Conservation (phyloP, 2,888 invertebrate species). For the Hartigia nigra region DNA sequence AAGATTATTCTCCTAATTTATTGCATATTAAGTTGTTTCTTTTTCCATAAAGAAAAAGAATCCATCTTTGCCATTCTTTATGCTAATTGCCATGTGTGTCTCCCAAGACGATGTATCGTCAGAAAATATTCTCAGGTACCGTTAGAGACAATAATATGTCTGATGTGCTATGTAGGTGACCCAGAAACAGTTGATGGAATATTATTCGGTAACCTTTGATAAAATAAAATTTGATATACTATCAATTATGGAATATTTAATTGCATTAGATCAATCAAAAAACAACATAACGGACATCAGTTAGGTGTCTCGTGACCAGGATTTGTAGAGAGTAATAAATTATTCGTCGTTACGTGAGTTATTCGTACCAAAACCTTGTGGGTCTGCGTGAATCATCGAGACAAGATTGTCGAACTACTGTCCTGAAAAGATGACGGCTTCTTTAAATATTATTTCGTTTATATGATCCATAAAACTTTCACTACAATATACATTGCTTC, state of each 20-base stretch:
- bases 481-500: background rate
- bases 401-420: background rate
- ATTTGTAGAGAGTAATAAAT: background rate
- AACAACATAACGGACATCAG: background rate
- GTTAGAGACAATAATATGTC: conserved; percentile 20
- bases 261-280: background rate
- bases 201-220: background rate
- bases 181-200: conserved; percentile 25
- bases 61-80: background rate
- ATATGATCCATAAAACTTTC: background rate
- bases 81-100: background rate
- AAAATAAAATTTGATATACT: background rate
- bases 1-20: background rate
- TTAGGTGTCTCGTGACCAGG: background rate
- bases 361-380: background rate
- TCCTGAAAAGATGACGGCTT: background rate
- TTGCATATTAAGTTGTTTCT: background rate
- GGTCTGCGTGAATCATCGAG: background rate
- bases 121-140: conserved; percentile 9
- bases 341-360: background rate
- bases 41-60: background rate
- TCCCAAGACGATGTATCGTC: background rate
- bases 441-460: background rate
- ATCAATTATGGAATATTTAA: background rate
- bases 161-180: conserved; percentile 35